Evolutionary conservation across 2,797 vertebrate species (phyloP).

Genomic region (Dryobates pubescens): DNA sequence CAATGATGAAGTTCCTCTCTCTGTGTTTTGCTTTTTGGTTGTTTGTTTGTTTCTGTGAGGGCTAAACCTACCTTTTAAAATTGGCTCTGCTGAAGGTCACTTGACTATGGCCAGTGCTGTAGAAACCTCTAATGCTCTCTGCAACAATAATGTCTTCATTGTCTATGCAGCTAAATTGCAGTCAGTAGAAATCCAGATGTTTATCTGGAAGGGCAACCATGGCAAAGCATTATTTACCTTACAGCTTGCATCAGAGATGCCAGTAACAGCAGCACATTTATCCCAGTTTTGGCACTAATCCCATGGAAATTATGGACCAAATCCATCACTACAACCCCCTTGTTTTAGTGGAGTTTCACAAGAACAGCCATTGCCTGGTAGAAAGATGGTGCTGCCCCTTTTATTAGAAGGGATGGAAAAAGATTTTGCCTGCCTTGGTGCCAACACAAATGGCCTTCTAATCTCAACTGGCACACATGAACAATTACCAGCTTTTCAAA

Average conservation of each 20-base stretch:
- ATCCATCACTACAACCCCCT: neutral
- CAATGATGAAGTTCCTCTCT: neutral
- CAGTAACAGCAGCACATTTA: neutral
- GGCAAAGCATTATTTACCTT: constrained; percentile 34
- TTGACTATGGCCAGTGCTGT: neutral
- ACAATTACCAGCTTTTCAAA: constrained; percentile 14
- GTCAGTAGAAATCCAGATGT: constrained; percentile 45
- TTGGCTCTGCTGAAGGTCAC: constrained; percentile 48
- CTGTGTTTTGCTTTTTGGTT: neutral
- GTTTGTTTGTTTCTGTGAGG: neutral
- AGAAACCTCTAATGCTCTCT: constrained; percentile 57
- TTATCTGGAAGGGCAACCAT: constrained; percentile 6
- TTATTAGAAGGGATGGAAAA: neutral
- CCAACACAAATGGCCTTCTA: neutral
- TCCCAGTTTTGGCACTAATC: neutral
- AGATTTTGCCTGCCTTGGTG: constrained; percentile 33
- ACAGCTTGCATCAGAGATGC: neutral
- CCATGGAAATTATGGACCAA: neutral
- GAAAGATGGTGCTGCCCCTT: neutral
- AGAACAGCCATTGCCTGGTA: neutral
- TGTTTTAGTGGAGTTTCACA: constrained; percentile 1
- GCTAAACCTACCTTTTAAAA: constrained; percentile 53
- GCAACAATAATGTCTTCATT: constrained; percentile 48
- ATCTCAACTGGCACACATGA: constrained; percentile 9
- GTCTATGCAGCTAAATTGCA: constrained; percentile 51